A percentile compares a stretch with the other conserved stretches of the same genome.
These are phyloP conservation scores for Glomeris maerens DNA, from an alignment of 1,140 invertebrate genomes.

Conservation along the genomic window DNA sequence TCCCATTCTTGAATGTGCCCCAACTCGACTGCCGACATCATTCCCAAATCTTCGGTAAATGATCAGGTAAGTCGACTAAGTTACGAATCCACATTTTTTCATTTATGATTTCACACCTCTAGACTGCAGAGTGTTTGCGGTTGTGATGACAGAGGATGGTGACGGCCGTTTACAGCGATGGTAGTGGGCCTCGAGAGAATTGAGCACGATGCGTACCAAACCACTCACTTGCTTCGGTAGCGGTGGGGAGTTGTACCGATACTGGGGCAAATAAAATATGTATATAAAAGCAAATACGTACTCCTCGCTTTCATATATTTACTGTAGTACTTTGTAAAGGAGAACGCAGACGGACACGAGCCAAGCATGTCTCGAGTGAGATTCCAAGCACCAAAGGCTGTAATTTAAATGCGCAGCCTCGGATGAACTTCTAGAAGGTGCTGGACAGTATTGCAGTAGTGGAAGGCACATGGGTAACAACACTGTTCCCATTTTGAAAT, in stretches of 20 bases:
- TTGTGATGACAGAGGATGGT: constrained; percentile 49
- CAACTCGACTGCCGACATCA: constrained; percentile 30
- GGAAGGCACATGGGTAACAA: constrained; percentile 72
- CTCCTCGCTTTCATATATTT: neutral
- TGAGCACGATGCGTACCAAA: constrained; percentile 79
- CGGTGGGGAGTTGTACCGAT: constrained; percentile 73
- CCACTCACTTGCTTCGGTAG: constrained; percentile 61
- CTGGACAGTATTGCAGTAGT: constrained; percentile 74
- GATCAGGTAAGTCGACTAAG: neutral
- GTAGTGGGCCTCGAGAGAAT: constrained; percentile 79
- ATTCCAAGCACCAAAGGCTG: constrained; percentile 74
- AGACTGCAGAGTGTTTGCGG: constrained; percentile 46
- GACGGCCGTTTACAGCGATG: constrained; percentile 69
- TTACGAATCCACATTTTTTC: constrained; percentile 4
- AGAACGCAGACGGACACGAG: constrained; percentile 83
- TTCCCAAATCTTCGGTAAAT: constrained; percentile 27
- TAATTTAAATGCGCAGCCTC: constrained; percentile 46
- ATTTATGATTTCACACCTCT: constrained; percentile 38
- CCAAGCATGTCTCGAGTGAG: constrained; percentile 75
- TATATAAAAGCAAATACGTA: constrained; percentile 2
- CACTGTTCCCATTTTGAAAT: constrained; percentile 74
- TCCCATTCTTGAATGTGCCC: constrained; percentile 33
- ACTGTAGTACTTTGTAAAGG: constrained; percentile 70
- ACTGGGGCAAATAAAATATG: constrained; percentile 42
- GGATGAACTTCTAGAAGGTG: constrained; percentile 45